Base-by-base conservation (phyloP, 2,888 invertebrate species). In the Xestobium rufovillosum region DNA sequence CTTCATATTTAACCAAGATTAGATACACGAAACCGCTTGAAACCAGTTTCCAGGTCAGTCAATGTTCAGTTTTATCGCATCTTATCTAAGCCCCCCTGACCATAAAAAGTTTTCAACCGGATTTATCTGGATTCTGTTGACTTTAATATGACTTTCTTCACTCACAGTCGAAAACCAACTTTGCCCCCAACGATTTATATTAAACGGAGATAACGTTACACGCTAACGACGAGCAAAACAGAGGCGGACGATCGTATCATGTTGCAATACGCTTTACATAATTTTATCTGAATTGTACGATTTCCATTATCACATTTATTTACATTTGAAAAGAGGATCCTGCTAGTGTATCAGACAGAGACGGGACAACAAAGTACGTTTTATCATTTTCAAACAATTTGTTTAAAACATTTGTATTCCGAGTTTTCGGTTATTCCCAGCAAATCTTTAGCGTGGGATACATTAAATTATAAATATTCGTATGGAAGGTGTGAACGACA, bases 31-130 rank as follows among this genome's bases (percentile, higher is more conserved):
- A 53, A 41, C 60, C 55, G 48, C 53, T 57, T 49, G 31, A 45
- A 60, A 54, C 60, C 50, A 47, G 60, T 56, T 59, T 29, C 23
- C 42, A 49, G 59, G 60, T 58, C 61, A 59, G 46, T 45, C 53
- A 52, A 50, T 48, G 51, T 52, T 52, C 52, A 39, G 36, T 40
- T 38, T 61, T 61, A n/a, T n/a, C n/a, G n/a, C n/a, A n/a, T n/a
- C n/a, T n/a, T n/a, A 60, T 60, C 60, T 51, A 34, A 67, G 70
- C 73, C 75, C 73, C 72, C 67, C 69, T 73, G 75, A 74, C 71
- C 74, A 68, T 64, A 66, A 69, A 71, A 68, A 71, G 46, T 67
- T 64, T 61, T 60, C 46, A 60, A 66, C 75, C 59, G 68, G 75
- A 70, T 69, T 66, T 68, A 70, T 71, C 75, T 64, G 66, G 75